Conservation (phyloP, 1,140 invertebrate genomes). For the Drosophila ambigua region DNA sequence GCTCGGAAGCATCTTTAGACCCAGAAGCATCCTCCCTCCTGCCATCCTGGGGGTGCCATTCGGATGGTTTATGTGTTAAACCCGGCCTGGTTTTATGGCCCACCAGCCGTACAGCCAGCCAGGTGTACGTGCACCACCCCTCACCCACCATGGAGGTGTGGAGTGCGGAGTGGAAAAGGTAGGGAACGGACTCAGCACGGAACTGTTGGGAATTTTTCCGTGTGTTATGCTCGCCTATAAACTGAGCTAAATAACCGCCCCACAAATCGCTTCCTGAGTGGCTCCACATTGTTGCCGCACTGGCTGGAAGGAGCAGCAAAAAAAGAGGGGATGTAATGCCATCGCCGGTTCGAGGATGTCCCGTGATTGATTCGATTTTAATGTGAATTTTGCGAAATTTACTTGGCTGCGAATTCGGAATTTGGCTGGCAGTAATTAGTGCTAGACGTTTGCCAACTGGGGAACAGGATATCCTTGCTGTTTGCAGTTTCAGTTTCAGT, state of each 20-base stretch:
- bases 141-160: too few relatives aligned
- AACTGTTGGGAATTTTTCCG: not conserved
- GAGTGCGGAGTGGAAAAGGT: too few relatives aligned
- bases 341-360: constrained; percentile 7
- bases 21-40: not conserved
- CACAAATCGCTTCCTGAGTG: constrained; percentile 49
- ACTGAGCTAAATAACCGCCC: constrained; percentile 12
- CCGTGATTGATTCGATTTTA: constrained; percentile 77
- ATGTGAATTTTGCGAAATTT: constrained; percentile 55
- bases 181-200: not conserved
- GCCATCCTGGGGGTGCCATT: constrained; percentile 13
- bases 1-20: too few relatives aligned
- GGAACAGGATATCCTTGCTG: constrained; percentile 33
- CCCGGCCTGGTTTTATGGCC: constrained; percentile 51
- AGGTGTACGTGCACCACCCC: constrained; percentile 6
- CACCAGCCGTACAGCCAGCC: constrained; percentile 2
- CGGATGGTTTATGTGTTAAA: constrained; percentile 35
- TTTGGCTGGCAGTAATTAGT: constrained; percentile 57
- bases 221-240: constrained; percentile 25
- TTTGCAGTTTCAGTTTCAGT: constrained; percentile 17
- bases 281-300: constrained; percentile 39
- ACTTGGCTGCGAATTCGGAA: constrained; percentile 5
- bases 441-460: constrained; percentile 62
- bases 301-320: not conserved
- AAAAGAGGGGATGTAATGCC: not conserved